A percentile compares a stretch with the other conserved stretches of the same genome.
Conservation (phyloP, 2,888 invertebrate species). For the Chrysotoxum bicinctum region DNA sequence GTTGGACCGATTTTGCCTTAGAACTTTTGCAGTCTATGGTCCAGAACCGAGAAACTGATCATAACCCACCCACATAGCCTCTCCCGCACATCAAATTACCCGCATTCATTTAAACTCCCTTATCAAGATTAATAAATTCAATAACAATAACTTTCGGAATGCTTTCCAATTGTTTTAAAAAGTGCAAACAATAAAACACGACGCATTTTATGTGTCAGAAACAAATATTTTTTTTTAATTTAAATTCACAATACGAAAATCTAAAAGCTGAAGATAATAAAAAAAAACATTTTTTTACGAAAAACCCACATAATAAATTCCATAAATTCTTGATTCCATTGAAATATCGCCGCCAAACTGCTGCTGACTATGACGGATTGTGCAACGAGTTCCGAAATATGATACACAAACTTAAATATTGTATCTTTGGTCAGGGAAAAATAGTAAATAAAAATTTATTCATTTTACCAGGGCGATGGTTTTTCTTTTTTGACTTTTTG, state of each 20-base stretch:
- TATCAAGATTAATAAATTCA: neutral
- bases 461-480: neutral
- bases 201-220: neutral
- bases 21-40: no score
- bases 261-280: neutral
- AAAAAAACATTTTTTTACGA: neutral
- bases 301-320: conserved; percentile 52
- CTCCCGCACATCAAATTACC: neutral
- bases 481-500: neutral
- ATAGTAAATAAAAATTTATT: neutral
- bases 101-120: neutral
- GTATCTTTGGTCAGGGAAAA: neutral
- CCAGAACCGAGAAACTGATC: no score
- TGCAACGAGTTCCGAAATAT: neutral
- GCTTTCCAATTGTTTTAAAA: neutral
- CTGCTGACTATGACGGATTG: neutral
- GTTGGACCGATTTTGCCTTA: no score
- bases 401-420: neutral
- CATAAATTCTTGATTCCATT: conserved; percentile 55
- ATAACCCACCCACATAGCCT: no score
- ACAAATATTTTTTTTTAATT: neutral
- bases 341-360: neutral
- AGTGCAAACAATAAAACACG: neutral
- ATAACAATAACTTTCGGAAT: neutral
- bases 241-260: neutral